Base-by-base conservation (phyloP, 2,888 invertebrate species). In the Cyrtodaria siliqua region DNA sequence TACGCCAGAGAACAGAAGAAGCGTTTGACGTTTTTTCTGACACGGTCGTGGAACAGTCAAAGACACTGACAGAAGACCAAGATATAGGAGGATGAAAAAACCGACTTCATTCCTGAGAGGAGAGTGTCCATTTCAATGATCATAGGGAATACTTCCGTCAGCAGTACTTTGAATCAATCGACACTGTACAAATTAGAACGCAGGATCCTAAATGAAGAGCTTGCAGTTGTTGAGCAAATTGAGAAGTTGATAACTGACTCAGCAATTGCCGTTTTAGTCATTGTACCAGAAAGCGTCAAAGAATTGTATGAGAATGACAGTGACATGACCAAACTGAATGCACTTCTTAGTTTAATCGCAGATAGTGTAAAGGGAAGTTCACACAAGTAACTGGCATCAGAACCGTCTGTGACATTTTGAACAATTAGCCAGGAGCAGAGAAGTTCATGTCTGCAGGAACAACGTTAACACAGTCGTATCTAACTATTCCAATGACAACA, bases 111-210 rank as follows among this genome's bases (percentile, higher is more conserved):
- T 56, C 63, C n/a, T 60, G 75, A 16, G 14, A 52, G 23, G 69
- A 62, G 23, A 18, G 24, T 26, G 38, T 29, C 20, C 12, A 40
- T 26, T 75, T 52, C 59, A 29, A 63, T 38, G 49, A 18, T 16
- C 23, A 53, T 14, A 23, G 62, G 44, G 62, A 63, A 16, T 70
- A 44, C 26, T 64, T 38, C 42, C 27, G 68, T n/a, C 60, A 64
- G 23, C 50, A 42, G 27, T 75, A 70, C 42, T 63, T 24, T 60
- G 69, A 60, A 47, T 52, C 63, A 27, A 29, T 75, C 24, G 70
- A 75, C 47, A 20, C 49, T 14, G 33, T 67, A 8, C 57, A 59
- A 64, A 38, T 4, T 70, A 16, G 29, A 68, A 27, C 24, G 23
- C 9, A 40, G 74, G 23, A 69, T 74, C 42, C 18, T 40, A n/a